Evolutionary conservation across 2,888 invertebrate species (phyloP).

Genomic region (Heliconius aoede): DNA sequence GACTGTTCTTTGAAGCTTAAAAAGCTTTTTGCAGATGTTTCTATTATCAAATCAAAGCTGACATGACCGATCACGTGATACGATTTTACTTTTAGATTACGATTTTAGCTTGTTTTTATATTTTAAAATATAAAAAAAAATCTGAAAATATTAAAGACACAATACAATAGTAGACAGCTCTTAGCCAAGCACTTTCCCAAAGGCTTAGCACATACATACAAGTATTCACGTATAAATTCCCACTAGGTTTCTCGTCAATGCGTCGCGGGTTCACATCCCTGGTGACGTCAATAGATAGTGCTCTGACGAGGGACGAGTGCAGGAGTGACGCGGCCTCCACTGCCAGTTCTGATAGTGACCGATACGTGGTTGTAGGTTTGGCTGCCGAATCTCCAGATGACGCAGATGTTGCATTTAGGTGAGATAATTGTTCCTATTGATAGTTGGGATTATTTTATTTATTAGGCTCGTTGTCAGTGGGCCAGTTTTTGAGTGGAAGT

Average conservation of each 20-base stretch:
- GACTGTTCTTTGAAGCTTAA: not conserved
- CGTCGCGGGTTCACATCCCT: slow-evolving; percentile 92
- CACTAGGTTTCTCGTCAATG: slow-evolving; percentile 87
- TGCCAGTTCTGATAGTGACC: slow-evolving; percentile 94
- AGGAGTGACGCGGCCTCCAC: slow-evolving; percentile 89
- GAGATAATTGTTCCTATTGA: not conserved
- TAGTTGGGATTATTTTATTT: not conserved
- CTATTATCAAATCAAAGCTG: not conserved
- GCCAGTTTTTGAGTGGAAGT: not conserved
- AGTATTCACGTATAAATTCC: not conserved
- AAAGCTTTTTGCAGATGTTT: not conserved
- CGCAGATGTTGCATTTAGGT: slow-evolving; percentile 88
- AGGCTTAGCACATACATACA: not conserved
- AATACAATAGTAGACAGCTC: not conserved
- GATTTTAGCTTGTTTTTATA: too few relatives aligned
- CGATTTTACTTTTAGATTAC: too few relatives aligned
- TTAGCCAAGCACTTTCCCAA: not conserved
- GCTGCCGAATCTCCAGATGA: slow-evolving; percentile 87
- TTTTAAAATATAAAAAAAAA: too few relatives aligned
- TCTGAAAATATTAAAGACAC: too few relatives aligned
- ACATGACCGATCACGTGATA: not conserved
- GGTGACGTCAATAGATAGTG: slow-evolving; percentile 93
- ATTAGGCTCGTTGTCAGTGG: not conserved
- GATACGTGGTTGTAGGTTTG: slow-evolving; percentile 90
- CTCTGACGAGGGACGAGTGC: slow-evolving; percentile 89